Conservation (phyloP, 2,888 invertebrate species). For the Eristalis intricaria region DNA sequence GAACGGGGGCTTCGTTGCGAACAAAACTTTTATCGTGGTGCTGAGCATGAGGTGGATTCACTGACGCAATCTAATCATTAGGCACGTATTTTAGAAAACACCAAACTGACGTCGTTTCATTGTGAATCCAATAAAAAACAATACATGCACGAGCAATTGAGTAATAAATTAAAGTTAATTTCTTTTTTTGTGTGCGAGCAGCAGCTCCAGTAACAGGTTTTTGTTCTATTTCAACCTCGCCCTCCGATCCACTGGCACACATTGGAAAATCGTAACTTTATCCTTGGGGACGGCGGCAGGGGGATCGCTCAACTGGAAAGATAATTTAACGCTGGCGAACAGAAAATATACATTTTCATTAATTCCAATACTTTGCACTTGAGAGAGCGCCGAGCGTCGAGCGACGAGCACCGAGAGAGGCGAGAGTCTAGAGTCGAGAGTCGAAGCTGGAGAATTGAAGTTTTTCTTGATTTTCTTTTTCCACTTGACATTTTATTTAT, state of each 20-base stretch:
- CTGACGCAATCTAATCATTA: background rate
- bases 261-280: constrained; percentile 27
- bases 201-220: constrained; percentile 17
- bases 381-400: constrained; percentile 15
- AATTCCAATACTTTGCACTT: constrained; percentile 69
- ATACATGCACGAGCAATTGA: background rate
- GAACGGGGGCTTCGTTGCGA: background rate
- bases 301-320: constrained; percentile 63
- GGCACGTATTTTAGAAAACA: background rate
- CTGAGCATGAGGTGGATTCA: background rate
- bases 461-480: constrained; percentile 3
- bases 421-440: background rate
- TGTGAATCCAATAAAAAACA: background rate
- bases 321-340: constrained; percentile 72
- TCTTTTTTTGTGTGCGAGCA: constrained; percentile 1
- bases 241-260: background rate
- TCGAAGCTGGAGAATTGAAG: background rate
- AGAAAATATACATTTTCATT: constrained; percentile 69
- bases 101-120: background rate
- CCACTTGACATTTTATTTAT: constrained; percentile 58
- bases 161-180: constrained; percentile 29
- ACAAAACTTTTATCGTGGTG: background rate
- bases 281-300: constrained; percentile 38
- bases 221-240: background rate
- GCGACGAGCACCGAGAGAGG: background rate